phyloP scores from a whole-genome alignment of 1,140 invertebrate species.

The Colletes latitarsis region DNA sequence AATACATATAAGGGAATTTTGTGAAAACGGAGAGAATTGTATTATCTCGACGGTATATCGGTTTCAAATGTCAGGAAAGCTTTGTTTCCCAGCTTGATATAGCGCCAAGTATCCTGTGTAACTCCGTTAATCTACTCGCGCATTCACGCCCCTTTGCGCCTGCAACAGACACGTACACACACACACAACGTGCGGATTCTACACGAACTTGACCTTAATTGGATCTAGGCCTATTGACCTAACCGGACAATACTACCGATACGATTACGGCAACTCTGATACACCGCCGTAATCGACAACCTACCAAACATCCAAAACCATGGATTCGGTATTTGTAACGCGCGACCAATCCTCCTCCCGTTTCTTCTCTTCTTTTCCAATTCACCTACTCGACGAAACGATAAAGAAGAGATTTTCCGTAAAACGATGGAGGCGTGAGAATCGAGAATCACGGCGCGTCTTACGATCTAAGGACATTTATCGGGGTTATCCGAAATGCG shows the following conservation, averaged over 20 bases:
- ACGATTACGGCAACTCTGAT: neutral
- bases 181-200: neutral
- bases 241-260: neutral
- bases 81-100: slow-evolving; percentile 38
- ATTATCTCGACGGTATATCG: slow-evolving; percentile 28
- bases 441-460: no score
- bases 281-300: neutral
- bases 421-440: no score
- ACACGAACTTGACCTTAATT: slow-evolving; percentile 50
- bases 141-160: neutral
- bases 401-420: no score
- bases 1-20: slow-evolving; percentile 26
- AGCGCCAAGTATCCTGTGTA: slow-evolving; percentile 37
- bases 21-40: slow-evolving; percentile 28
- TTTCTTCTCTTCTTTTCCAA: no score
- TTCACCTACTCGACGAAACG: no score
- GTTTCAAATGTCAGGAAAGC: slow-evolving; percentile 39
- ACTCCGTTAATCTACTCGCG: slow-evolving; percentile 29
- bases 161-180: no score
- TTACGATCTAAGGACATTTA: no score
- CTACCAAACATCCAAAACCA: no score
- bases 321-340: no score
- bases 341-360: no score
- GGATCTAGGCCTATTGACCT: slow-evolving; percentile 34
- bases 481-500: no score